Evolutionary conservation across 2,888 invertebrate species (phyloP).

Genomic region (Zeuzera pyrina): DNA sequence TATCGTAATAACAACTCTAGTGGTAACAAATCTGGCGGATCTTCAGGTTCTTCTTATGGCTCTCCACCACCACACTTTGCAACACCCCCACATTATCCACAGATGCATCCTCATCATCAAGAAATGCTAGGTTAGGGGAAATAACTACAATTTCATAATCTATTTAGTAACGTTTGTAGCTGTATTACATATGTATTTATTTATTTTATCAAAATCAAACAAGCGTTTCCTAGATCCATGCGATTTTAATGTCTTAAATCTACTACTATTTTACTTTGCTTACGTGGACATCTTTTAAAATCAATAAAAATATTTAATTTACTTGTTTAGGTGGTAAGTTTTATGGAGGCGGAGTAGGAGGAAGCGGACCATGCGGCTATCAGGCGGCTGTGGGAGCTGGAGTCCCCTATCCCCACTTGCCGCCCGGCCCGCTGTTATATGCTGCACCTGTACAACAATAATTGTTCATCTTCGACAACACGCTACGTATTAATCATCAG

Average conservation of each 20-base stretch:
- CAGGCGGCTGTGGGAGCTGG: slow-evolving; percentile 76
- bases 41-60: slow-evolving; percentile 57
- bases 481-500: too few species aligned
- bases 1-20: slow-evolving; percentile 50
- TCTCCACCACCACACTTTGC: slow-evolving; percentile 68
- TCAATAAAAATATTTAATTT: neutral
- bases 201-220: too few species aligned
- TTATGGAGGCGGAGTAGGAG: slow-evolving; percentile 79
- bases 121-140: slow-evolving; percentile 66
- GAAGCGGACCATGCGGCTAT: slow-evolving; percentile 75
- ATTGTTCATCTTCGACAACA: too few species aligned
- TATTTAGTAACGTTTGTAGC: neutral
- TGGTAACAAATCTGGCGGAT: slow-evolving; percentile 48
- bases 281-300: neutral
- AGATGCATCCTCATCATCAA: slow-evolving; percentile 67
- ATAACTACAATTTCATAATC: neutral
- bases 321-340: slow-evolving; percentile 83
- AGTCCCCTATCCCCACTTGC: slow-evolving; percentile 75
- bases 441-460: slow-evolving; percentile 83
- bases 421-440: slow-evolving; percentile 71
- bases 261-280: neutral
- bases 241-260: neutral
- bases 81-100: slow-evolving; percentile 56
- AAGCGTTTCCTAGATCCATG: too few species aligned
- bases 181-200: too few species aligned